Conservation (phyloP, 2,113 vertebrate genomes). For the Spea bombifrons region DNA sequence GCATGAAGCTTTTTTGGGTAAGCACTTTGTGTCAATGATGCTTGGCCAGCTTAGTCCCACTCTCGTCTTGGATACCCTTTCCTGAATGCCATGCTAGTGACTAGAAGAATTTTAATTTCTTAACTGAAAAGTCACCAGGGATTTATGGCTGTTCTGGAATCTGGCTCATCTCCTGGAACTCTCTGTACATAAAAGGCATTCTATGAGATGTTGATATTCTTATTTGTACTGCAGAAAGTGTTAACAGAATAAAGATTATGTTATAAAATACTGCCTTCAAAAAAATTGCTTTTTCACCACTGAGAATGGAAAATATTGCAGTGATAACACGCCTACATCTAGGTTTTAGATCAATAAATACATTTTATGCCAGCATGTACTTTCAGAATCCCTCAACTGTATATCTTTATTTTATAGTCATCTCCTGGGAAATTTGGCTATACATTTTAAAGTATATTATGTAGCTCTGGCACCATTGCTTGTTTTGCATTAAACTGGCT, state of each 20-base stretch:
- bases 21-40: too few relatives aligned
- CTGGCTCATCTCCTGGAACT: too few relatives aligned
- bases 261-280: not conserved
- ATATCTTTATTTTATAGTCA: constrained; percentile 31
- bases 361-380: constrained; percentile 21
- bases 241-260: not conserved
- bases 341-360: constrained; percentile 34
- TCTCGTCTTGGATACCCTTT: too few relatives aligned
- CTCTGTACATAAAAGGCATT: too few relatives aligned
- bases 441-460: constrained; percentile 7
- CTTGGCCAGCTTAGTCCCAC: too few relatives aligned
- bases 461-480: not conserved
- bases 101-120: too few relatives aligned
- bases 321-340: constrained; percentile 13
- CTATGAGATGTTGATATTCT: not conserved
- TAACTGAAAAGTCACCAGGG: too few relatives aligned
- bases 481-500: constrained; percentile 7
- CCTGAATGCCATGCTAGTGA: too few relatives aligned
- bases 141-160: too few relatives aligned
- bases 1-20: too few relatives aligned
- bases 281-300: constrained; percentile 14
- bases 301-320: constrained; percentile 21
- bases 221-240: not conserved
- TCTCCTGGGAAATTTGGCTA: not conserved
- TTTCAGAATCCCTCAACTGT: constrained; percentile 23